Evolutionary conservation across 2,888 invertebrate genomes (phyloP).

Genomic region (Cheiracanthium punctorium): DNA sequence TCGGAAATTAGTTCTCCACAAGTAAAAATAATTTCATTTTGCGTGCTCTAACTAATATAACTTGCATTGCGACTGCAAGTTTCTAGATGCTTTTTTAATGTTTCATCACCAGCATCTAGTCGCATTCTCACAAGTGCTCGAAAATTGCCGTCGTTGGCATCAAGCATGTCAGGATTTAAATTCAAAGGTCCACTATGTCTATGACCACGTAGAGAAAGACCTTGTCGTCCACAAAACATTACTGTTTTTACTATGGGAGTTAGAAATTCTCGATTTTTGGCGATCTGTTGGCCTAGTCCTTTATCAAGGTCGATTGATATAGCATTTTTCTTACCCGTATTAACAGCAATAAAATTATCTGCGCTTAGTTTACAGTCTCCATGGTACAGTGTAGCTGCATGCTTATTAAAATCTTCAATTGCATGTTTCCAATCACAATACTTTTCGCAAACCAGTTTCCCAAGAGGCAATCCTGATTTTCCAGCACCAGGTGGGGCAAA

Average conservation of each 20-base stretch:
- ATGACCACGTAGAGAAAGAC: not conserved
- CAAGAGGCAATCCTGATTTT: not conserved
- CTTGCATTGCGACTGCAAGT: not conserved
- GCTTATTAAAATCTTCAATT: not conserved
- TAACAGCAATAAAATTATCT: not conserved
- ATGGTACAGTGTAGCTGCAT: not conserved
- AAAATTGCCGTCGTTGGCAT: not conserved
- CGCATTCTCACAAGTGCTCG: not conserved
- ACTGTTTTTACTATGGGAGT: not conserved
- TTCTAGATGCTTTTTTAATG: not conserved
- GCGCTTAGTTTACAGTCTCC: not conserved
- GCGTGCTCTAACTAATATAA: not conserved
- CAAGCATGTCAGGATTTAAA: not conserved
- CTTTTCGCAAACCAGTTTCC: not conserved
- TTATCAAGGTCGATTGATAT: not conserved
- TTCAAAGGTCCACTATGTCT: not conserved
- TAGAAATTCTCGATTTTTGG: not conserved
- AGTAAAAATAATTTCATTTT: not conserved
- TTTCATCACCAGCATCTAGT: conserved; percentile 2
- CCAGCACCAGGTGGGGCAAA: not conserved
- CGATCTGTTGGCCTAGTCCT: not conserved
- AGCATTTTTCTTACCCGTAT: not conserved
- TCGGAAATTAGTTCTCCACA: not conserved
- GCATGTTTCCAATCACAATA: not conserved
- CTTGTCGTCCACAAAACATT: not conserved